These are phyloP conservation scores for Fukomys damarensis DNA, from an alignment of 2,113 vertebrate genomes.

Conservation along the genomic window DNA sequence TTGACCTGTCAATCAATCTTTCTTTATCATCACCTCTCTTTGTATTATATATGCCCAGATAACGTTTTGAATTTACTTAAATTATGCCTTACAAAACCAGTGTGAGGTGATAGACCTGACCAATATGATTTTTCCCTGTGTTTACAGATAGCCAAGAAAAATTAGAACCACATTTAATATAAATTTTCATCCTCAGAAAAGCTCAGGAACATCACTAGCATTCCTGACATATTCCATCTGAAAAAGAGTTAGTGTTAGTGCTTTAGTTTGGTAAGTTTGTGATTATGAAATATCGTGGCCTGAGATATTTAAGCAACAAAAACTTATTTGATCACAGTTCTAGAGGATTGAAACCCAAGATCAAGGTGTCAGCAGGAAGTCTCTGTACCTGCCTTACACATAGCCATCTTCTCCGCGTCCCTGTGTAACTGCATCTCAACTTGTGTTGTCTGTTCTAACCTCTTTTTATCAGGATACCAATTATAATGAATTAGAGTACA, in stretches of 20 bases:
- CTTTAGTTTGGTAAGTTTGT: background rate
- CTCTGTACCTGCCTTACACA: background rate
- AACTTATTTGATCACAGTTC: background rate
- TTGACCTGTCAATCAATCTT: background rate
- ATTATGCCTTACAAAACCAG: conserved; percentile 19
- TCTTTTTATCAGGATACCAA: background rate
- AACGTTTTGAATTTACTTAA: conserved; percentile 21
- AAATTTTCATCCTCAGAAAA: background rate
- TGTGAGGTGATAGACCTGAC: background rate
- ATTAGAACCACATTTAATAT: background rate
- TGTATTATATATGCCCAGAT: background rate
- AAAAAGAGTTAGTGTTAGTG: background rate
- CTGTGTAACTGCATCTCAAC: background rate
- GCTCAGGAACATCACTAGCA: background rate
- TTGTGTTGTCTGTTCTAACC: background rate
- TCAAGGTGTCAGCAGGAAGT: background rate
- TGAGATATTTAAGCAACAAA: background rate
- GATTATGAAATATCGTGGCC: background rate
- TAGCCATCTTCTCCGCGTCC: background rate
- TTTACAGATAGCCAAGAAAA: conserved; percentile 12
- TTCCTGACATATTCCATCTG: background rate
- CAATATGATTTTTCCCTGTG: background rate
- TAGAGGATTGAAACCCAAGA: background rate
- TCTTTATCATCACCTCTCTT: background rate
- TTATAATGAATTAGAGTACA: background rate